Percentiles rank a stretch among this genome's conserved stretches.
phyloP scores from a whole-genome alignment of 2,888 invertebrate species.

The Orchesellides sinensis region DNA sequence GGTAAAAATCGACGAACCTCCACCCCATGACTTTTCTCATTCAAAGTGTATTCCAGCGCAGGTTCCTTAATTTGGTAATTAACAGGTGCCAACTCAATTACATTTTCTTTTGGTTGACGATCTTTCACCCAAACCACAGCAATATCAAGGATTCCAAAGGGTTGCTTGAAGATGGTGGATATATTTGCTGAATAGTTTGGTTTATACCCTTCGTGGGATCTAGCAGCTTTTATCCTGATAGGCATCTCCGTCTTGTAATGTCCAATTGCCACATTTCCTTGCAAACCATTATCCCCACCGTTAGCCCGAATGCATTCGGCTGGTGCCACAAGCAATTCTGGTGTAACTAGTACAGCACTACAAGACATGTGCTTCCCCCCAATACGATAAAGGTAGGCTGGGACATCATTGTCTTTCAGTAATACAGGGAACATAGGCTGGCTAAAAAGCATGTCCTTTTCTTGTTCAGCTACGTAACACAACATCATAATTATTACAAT shows the following conservation, averaged over 20 bases:
- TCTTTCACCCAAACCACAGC: neutral
- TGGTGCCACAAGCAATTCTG: neutral
- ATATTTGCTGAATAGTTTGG: neutral
- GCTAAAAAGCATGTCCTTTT: constrained; percentile 18
- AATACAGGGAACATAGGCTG: constrained; percentile 2
- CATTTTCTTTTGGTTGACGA: neutral
- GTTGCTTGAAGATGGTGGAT: neutral
- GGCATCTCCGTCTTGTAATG: neutral
- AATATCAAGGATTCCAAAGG: neutral
- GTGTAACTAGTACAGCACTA: constrained; percentile 7
- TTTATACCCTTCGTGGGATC: neutral
- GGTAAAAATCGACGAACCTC: too few species aligned
- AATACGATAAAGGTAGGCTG: constrained; percentile 19
- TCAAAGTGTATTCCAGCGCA: neutral
- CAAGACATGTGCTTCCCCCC: constrained; percentile 13
- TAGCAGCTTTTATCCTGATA: neutral
- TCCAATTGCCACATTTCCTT: neutral
- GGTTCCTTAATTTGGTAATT: neutral
- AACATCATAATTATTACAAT: too few species aligned
- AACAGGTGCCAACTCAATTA: neutral
- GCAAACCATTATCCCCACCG: neutral
- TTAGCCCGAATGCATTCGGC: constrained; percentile 21
- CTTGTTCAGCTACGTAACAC: constrained; percentile 20
- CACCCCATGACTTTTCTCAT: too few species aligned
- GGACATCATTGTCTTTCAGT: constrained; percentile 3